Conservation (phyloP, 2,113 vertebrate genomes). For the Xyliphius kryptos region DNA sequence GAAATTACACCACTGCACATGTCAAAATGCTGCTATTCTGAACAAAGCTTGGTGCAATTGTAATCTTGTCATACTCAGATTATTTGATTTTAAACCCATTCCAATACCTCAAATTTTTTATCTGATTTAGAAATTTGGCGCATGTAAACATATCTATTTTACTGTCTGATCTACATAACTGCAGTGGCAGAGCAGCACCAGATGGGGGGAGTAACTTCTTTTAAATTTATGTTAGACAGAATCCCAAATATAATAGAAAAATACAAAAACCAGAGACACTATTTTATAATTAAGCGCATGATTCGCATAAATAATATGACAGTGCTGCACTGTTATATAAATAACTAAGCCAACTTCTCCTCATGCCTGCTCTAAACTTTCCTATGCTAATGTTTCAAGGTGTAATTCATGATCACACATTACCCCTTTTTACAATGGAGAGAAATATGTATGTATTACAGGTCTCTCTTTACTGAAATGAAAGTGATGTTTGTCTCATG, state of each 20-base stretch:
- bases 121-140: no score
- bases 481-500: not conserved
- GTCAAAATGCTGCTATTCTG: no score
- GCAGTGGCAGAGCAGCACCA: constrained; percentile 15
- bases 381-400: no score
- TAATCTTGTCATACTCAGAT: no score
- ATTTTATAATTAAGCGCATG: not conserved
- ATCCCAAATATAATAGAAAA: not conserved
- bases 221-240: not conserved
- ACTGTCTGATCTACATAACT: not conserved
- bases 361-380: no score
- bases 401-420: not conserved
- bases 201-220: constrained; percentile 17
- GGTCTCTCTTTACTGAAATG: not conserved
- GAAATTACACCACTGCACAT: no score
- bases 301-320: not conserved
- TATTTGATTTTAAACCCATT: no score
- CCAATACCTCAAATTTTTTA: no score
- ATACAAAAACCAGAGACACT: not conserved
- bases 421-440: not conserved
- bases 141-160: no score
- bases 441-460: not conserved
- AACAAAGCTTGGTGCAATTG: no score
- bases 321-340: not conserved
- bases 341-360: not conserved